These are phyloP conservation scores for Battus philenor DNA, from an alignment of 1,140 invertebrate species.

Conservation along the genomic window DNA sequence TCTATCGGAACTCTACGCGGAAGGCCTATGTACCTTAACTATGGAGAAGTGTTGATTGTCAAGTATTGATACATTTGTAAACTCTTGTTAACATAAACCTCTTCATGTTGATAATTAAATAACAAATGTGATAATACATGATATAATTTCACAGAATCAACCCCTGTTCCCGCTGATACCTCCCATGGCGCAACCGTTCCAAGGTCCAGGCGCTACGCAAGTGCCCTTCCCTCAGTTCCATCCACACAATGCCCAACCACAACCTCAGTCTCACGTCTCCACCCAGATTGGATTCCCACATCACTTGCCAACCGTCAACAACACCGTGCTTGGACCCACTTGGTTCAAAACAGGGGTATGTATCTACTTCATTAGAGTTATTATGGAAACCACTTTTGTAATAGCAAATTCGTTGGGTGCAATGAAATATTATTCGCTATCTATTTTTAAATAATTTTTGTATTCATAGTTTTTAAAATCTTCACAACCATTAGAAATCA, in stretches of 20 bases:
- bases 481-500: too few relatives aligned
- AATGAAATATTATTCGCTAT: background rate
- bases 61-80: too few relatives aligned
- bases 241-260: too few relatives aligned
- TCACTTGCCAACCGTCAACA: slow-evolving; percentile 25
- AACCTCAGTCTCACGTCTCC: slow-evolving; percentile 8
- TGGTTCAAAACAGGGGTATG: slow-evolving; percentile 25
- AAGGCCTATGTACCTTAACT: too few relatives aligned
- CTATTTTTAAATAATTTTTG: background rate
- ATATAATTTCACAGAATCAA: slow-evolving; percentile 23
- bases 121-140: background rate
- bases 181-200: slow-evolving; percentile 30
- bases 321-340: slow-evolving; percentile 33
- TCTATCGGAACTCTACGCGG: too few relatives aligned
- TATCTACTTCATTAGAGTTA: too few relatives aligned
- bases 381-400: too few relatives aligned
- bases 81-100: too few relatives aligned
- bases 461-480: too few relatives aligned
- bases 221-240: slow-evolving; percentile 37
- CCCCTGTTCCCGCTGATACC: slow-evolving; percentile 32
- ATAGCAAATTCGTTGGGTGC: too few relatives aligned
- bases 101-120: too few relatives aligned
- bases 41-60: too few relatives aligned
- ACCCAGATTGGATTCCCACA: slow-evolving; percentile 24
- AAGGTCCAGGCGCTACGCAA: slow-evolving; percentile 28